Base-by-base conservation (phyloP, 2,797 vertebrate genomes). In the Molossus alvarezi region DNA sequence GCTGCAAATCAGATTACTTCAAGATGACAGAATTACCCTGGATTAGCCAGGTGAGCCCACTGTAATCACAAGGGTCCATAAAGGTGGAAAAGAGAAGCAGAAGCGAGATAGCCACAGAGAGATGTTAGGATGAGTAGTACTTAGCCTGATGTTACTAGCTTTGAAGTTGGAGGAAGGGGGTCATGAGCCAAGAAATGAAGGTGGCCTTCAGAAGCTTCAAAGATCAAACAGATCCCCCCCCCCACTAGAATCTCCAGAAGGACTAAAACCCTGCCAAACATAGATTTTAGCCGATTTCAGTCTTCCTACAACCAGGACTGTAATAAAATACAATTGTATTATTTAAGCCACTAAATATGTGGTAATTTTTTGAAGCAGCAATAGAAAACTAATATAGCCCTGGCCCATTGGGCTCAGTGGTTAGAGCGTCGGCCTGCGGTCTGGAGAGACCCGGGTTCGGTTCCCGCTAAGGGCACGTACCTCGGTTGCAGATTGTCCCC, bases 131-230 rank as follows among this genome's bases (percentile, higher is more conserved):
- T 27, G 45, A 77, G 23, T 55, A 25, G 48, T 12, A 48, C 41
- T 75, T 75, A 75, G 71, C 88, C 64, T 86, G 71, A 51, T 45
- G 45, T 33, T 58, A 62, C 14, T 51, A 86, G 94, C 64, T 62
- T 48, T 79, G 72, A 80, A 75, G 25, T 58, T 37, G 76, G 53
- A 88, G 75, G 71, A 64, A 29, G 27, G 41, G 41, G 41, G 3
- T 6, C 41, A 45, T 45, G 41, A 45, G 41, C 41, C 41, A 45
- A 45, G 41, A 58, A 62, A 89, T 33, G 76, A 86, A 75, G 62
- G 51, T 41, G 65, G 77, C 71, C 57, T 93, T 85, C 83, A 85
- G 86, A 83, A 75, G 37, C 85, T 33, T 29, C 77, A 90, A 83
- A 79, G 33, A 65, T n/a, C 33, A 89, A 87, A 76, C 73, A 77